Conservation (phyloP, 2,113 vertebrate genomes). For the Vidua chalybeata region DNA sequence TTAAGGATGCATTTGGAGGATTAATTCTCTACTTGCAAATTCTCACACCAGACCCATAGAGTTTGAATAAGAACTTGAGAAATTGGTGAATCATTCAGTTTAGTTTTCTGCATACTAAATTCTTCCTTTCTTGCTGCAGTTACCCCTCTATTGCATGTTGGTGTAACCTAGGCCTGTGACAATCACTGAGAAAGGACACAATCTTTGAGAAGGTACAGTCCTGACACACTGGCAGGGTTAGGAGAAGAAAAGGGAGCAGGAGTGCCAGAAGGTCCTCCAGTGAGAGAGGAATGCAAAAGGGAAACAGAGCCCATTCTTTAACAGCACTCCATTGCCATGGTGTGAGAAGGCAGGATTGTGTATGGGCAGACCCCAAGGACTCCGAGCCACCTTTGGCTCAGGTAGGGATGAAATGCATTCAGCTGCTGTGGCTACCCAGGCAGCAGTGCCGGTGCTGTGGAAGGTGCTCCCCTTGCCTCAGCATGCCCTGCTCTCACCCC, state of each 20-base stretch:
- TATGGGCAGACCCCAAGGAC: fast-evolving
- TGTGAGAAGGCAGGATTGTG: not conserved
- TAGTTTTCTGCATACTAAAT: not conserved
- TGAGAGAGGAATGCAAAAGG: not conserved
- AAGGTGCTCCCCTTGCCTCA: not conserved
- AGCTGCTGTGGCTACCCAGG: not conserved
- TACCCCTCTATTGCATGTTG: not conserved
- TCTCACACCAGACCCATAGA: not conserved
- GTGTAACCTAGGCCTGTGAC: not conserved
- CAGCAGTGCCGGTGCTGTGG: not conserved
- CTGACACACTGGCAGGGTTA: not conserved
- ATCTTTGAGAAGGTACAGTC: not conserved
- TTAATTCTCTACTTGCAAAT: not conserved
- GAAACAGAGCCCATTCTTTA: not conserved
- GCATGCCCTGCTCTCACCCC: not conserved
- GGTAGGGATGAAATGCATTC: not conserved
- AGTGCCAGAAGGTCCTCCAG: not conserved
- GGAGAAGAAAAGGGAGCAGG: not conserved
- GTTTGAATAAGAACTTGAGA: not conserved
- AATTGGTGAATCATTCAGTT: not conserved
- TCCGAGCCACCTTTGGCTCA: not conserved
- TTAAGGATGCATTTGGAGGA: not conserved
- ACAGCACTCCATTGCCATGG: not conserved
- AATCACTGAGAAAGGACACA: not conserved
- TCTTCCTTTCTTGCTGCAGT: not conserved